Percentiles rank a stretch among this genome's conserved stretches.
These are phyloP conservation scores for Poecilia wingei DNA, from an alignment of 2,797 vertebrate species.

Conservation along the genomic window DNA sequence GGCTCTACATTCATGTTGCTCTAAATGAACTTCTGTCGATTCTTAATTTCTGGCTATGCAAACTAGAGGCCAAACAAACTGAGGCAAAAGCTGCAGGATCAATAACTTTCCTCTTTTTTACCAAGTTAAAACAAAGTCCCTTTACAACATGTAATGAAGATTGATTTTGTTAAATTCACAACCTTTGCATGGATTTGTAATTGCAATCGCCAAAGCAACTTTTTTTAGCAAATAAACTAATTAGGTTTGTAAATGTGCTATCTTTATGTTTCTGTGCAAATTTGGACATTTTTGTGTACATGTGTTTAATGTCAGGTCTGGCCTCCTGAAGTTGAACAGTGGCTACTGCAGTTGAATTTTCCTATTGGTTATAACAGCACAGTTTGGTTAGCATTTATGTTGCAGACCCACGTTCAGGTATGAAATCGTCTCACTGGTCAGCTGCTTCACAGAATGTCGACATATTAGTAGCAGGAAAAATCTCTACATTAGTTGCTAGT, in stretches of 20 bases:
- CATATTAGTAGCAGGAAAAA: no score
- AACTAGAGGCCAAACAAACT: slow-evolving; percentile 30
- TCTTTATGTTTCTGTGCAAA: neutral
- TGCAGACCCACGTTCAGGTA: no score
- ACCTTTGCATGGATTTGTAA: neutral
- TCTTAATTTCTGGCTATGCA: slow-evolving; percentile 16
- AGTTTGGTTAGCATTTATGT: neutral
- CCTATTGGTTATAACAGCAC: neutral
- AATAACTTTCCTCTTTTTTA: neutral
- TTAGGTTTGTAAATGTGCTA: neutral
- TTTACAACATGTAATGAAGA: neutral
- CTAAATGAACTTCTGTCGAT: slow-evolving; percentile 31
- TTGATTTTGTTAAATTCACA: neutral
- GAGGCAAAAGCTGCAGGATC: slow-evolving; percentile 16
- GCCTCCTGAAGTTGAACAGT: neutral
- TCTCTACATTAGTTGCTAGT: no score
- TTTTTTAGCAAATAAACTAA: neutral
- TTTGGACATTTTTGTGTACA: neutral
- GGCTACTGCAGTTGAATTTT: neutral
- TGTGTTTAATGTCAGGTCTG: neutral
- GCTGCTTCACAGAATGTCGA: no score
- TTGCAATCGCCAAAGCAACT: neutral
- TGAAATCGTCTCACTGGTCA: no score
- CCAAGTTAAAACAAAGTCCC: slow-evolving; percentile 32
- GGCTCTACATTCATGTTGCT: slow-evolving; percentile 6